These are phyloP conservation scores for Diplodus sargus DNA, from an alignment of 2,797 vertebrate genomes.

Conservation along the genomic window DNA sequence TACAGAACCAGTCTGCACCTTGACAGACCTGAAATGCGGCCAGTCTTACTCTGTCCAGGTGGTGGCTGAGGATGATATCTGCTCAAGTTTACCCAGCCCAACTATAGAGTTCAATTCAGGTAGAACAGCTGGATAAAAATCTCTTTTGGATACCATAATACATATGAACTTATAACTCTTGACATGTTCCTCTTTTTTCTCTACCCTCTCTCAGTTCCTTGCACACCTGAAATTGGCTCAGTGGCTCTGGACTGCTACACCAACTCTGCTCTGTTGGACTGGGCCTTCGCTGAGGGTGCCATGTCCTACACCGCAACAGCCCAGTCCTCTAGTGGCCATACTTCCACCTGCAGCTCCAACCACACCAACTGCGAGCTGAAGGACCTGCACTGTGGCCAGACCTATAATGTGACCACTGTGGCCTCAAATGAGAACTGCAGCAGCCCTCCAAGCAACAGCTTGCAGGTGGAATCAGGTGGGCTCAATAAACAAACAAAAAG, in stretches of 20 bases:
- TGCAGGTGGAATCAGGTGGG: conserved; percentile 78
- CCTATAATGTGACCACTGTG: conserved; percentile 68
- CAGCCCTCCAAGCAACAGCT: conserved; percentile 66
- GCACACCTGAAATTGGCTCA: conserved; percentile 69
- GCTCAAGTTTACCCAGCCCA: conserved; percentile 82
- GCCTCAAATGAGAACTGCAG: conserved; percentile 76
- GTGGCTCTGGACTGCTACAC: conserved; percentile 78
- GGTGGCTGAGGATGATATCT: conserved; percentile 75
- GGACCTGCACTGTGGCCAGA: conserved; percentile 76
- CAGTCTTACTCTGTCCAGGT: conserved; percentile 76
- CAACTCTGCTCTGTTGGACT: conserved; percentile 73
- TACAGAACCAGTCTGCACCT: conserved; percentile 51
- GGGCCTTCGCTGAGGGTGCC: conserved; percentile 67
- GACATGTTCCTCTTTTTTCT: neutral
- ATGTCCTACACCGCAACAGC: conserved; percentile 74
- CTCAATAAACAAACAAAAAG: neutral
- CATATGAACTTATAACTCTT: neutral
- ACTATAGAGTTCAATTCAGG: conserved; percentile 74
- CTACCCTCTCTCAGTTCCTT: conserved; percentile 79
- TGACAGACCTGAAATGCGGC: conserved; percentile 81
- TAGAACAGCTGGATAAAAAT: conserved; percentile 47
- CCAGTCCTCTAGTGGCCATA: conserved; percentile 12
- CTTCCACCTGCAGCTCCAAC: conserved; percentile 74
- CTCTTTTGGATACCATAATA: neutral
- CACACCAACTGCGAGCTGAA: conserved; percentile 79